Base-by-base conservation (phyloP, 2,797 vertebrate genomes). In the Sebastes steindachneri region DNA sequence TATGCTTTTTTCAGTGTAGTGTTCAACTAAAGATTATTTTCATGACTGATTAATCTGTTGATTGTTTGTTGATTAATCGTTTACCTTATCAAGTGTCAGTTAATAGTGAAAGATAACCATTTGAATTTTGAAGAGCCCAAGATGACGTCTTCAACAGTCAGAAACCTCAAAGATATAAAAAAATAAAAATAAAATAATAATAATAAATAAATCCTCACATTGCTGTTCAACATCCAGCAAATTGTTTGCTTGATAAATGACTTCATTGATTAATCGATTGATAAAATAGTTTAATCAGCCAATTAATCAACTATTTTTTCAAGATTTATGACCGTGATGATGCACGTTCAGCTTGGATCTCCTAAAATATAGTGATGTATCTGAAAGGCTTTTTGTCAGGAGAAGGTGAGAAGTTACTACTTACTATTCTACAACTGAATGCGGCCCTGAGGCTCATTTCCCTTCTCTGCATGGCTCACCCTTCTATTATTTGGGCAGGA, bases 391-490 rank as follows among this genome's bases (percentile, higher is more conserved):
- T 51, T 67, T 59, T 75, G 28, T 75, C 21, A 60, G 51, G 55
- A 72, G 41, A 48, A 76, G 41, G 66, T 67, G 77, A 75, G 41
- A 77, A 78, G 69, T 71, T 82, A 83, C 10, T 81, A 83, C 10
- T 82, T 85, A 77, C 60, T 80, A 81, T 86, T 86, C 70, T 29
- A 35, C 55, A 41, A 79, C 23, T 9, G 72, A 77, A 62, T 72
- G 75, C 19, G 25, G 76, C 68, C 80, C 68, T 23, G 58, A 77
- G 83, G 86, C 86, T 88, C 73, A 82, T 91, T 89, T 83, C 79
- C 75, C 55, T 53, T 77, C 86, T 69, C 71, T 62, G 77, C 67
- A 29, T 35, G 57, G 33, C 53, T 89, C 74, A 45, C 17, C 37
- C 26, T 7, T 62, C 67, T 67, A 68, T 83, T 86, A 86, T 86